phyloP scores from a whole-genome alignment of 2,113 vertebrate genomes.

The Dicaeum eximium region DNA sequence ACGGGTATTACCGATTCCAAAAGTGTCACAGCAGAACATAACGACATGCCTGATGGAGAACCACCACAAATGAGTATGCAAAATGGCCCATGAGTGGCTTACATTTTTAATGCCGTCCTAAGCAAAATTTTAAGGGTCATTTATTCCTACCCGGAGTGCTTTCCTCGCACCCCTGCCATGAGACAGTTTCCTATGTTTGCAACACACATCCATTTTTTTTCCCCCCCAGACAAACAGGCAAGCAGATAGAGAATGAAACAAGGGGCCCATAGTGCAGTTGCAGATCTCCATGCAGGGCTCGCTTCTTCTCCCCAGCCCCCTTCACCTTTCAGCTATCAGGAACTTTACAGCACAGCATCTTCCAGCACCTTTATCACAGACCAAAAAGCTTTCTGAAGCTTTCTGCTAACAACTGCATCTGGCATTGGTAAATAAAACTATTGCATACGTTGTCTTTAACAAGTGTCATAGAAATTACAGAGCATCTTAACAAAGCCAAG shows the following conservation, averaged over 20 bases:
- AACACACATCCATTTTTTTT: conserved; percentile 61
- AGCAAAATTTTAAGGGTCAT: conserved; percentile 58
- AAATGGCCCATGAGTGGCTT: background rate
- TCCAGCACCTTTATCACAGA: background rate
- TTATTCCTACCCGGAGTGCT: conserved; percentile 64
- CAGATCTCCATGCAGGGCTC: background rate
- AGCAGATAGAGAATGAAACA: conserved; percentile 44
- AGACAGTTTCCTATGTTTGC: conserved; percentile 79
- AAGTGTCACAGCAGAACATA: background rate
- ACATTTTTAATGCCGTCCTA: conserved; percentile 4
- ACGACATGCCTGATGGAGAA: background rate
- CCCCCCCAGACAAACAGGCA: background rate
- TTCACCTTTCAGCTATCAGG: background rate
- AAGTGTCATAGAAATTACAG: background rate
- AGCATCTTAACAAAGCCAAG: conserved; percentile 9
- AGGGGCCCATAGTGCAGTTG: conserved; percentile 34
- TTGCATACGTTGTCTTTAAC: background rate
- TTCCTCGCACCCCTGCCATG: conserved; percentile 57
- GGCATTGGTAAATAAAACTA: background rate
- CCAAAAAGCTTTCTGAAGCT: background rate
- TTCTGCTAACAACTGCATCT: background rate
- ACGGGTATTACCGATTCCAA: background rate
- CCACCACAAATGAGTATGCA: background rate
- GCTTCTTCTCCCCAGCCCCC: background rate
- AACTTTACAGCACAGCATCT: conserved; percentile 33